Evolutionary conservation across 2,797 vertebrate species (phyloP).

Genomic region (Arvicola amphibius): DNA sequence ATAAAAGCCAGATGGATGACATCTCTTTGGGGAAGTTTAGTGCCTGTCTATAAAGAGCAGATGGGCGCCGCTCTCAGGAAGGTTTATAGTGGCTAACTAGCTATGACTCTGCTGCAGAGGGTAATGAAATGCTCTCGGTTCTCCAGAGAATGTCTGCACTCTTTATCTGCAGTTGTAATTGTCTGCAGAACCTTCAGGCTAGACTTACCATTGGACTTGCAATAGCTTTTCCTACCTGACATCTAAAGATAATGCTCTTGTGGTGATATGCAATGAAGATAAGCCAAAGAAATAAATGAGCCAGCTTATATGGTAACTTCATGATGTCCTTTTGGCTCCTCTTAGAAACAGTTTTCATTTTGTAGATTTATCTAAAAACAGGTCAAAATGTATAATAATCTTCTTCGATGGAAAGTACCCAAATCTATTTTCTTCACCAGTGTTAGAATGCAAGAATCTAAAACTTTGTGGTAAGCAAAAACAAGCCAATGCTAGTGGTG

Average conservation of each 20-base stretch:
- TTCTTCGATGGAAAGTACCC: slow-evolving; percentile 3
- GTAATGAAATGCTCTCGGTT: slow-evolving; percentile 58
- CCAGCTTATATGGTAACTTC: background rate
- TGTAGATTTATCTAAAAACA: slow-evolving; percentile 18
- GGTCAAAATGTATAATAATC: slow-evolving; percentile 21
- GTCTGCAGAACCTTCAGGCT: background rate
- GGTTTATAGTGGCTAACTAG: slow-evolving; percentile 67
- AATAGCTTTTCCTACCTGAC: background rate
- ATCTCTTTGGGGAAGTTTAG: slow-evolving; percentile 69
- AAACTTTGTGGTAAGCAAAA: slow-evolving; percentile 26
- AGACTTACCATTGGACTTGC: background rate
- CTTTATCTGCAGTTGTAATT: slow-evolving; percentile 24
- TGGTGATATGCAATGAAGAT: background rate
- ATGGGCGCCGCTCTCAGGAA: slow-evolving; percentile 66
- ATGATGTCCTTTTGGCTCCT: background rate
- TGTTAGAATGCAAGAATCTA: slow-evolving; percentile 6
- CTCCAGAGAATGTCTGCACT: slow-evolving; percentile 48
- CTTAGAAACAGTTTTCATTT: background rate
- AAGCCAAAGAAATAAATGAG: slow-evolving; percentile 51
- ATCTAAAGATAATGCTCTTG: background rate
- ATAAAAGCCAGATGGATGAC: slow-evolving; percentile 80
- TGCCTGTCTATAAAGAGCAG: slow-evolving; percentile 79
- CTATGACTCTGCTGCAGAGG: slow-evolving; percentile 53
- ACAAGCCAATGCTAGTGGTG: background rate
- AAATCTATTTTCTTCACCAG: slow-evolving; percentile 18